A percentile compares a stretch with the other conserved stretches of the same genome.
Conservation (phyloP, 2,113 vertebrate species). For the Saguinus imperator region DNA sequence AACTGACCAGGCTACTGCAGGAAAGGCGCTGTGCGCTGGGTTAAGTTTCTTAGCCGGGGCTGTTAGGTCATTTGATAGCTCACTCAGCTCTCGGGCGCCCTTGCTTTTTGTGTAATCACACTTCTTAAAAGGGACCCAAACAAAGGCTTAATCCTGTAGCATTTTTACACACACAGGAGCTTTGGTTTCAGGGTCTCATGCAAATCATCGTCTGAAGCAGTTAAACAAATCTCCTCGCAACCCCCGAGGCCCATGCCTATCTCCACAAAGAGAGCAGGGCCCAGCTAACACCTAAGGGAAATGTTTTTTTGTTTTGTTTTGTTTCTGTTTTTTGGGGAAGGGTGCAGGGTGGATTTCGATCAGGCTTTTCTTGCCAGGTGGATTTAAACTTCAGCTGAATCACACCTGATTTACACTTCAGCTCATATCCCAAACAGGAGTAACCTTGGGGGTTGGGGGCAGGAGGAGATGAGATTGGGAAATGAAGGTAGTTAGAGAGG, state of each 20-base stretch:
- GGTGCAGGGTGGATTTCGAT: not conserved
- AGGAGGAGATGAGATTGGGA: not conserved
- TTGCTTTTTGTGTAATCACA: not conserved
- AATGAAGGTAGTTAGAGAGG: not conserved
- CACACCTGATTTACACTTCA: not conserved
- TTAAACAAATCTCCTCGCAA: conserved; percentile 58
- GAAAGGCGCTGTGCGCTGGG: not conserved
- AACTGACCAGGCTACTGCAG: too few relatives aligned
- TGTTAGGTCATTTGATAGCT: not conserved
- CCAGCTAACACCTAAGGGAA: not conserved
- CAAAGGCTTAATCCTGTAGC: conserved; percentile 45
- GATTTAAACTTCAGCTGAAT: not conserved
- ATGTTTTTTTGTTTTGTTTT: not conserved
- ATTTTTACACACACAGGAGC: not conserved
- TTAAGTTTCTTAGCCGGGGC: not conserved
- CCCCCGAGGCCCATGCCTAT: not conserved
- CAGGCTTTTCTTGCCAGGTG: not conserved
- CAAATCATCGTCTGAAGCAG: conserved; percentile 60
- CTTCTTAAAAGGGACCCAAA: conserved; percentile 32
- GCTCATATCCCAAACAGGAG: not conserved
- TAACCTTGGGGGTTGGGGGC: not conserved
- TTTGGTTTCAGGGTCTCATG: conserved; percentile 48
- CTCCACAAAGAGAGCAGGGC: not conserved
- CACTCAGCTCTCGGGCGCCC: not conserved
- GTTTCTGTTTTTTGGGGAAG: not conserved